These are phyloP conservation scores for Folsomia manolachei DNA, from an alignment of 2,888 invertebrate genomes.

Conservation along the genomic window DNA sequence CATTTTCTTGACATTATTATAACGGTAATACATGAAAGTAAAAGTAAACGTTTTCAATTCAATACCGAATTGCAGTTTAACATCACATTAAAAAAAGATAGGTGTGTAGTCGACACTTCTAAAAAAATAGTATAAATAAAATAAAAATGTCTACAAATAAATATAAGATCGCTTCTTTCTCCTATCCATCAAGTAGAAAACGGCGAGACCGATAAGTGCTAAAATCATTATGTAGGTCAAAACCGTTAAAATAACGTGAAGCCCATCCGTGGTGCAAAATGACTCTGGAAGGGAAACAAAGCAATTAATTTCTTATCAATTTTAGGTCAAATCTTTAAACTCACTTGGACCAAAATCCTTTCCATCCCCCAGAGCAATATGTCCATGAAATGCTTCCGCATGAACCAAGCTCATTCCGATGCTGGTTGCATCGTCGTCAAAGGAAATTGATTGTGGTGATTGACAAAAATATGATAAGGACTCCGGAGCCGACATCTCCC, in stretches of 20 bases:
- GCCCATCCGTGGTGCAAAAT: slow-evolving; percentile 9
- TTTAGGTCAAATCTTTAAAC: neutral
- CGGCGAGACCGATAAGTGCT: slow-evolving; percentile 1
- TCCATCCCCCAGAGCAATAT: slow-evolving; percentile 12
- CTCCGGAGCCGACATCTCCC: slow-evolving; percentile 1
- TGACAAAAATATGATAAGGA: neutral
- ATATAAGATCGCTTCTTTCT: neutral
- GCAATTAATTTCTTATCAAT: neutral
- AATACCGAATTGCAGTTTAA: too few species aligned
- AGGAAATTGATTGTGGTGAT: neutral
- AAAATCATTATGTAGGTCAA: slow-evolving; percentile 9
- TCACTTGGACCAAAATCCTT: slow-evolving; percentile 12
- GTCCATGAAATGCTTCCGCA: slow-evolving; percentile 11
- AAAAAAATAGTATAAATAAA: neutral
- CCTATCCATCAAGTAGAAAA: slow-evolving; percentile 11
- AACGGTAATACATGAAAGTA: too few species aligned
- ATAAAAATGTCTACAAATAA: slow-evolving; percentile 1
- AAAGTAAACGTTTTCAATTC: too few species aligned
- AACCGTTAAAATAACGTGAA: slow-evolving; percentile 12
- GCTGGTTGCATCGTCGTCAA: slow-evolving; percentile 1
- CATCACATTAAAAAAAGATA: too few species aligned
- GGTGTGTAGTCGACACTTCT: neutral
- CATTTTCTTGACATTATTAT: too few species aligned
- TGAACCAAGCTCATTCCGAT: neutral
- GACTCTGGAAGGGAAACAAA: slow-evolving; percentile 5